Base-by-base conservation (phyloP, 2,113 vertebrate genomes). In the Strix aluco region DNA sequence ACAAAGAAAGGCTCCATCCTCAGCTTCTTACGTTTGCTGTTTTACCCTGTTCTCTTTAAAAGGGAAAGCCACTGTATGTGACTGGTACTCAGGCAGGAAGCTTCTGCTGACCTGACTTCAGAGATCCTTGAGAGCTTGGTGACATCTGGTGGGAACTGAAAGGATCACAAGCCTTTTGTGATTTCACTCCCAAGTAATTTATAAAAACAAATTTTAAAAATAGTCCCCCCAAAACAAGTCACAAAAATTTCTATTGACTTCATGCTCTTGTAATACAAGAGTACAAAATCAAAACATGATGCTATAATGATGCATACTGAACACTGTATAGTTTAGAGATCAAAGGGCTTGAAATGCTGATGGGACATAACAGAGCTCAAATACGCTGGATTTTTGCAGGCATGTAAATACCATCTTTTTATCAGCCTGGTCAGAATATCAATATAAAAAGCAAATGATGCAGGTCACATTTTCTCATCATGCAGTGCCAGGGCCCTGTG, bases 121-220 rank as follows among this genome's bases (percentile, higher is more conserved):
- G 71, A 62, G n/a, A 95, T 94, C 51, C 29, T 54, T 72, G 79
- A 90, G 78, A 80, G 51, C 55, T 44, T 96, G 81, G 81, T 90
- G 97, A 95, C 97, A 97, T 88, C 97, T 97, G 75, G 84, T 94
- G 96, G 96, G n/a, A 94, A 29, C 22, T 54, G 51, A 32, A 77
- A 87, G 78, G n/a, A 96, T 95, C 58, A 59, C 95, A 96, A 47
- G 55, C 29, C 22, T 83, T 93, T 80, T 38, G 19, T 85, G 32
- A 85, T 78, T 29, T 29, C 18, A 26, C 9, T 71, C 30, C 21
- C n/a, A 79, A 57, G 21, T 79, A 52, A 47, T 78, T 84, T 25
- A 19, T 46, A 66, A 61, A 88, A 88, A 19, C 2, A 42, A 52
- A 10, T 46, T 58, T 67, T 5, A 4, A 61, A 80, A 73, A 22